A percentile compares a stretch with the other conserved stretches of the same genome.
These are phyloP conservation scores for Clinocottus analis DNA, from an alignment of 2,113 vertebrate genomes.

Conservation along the genomic window DNA sequence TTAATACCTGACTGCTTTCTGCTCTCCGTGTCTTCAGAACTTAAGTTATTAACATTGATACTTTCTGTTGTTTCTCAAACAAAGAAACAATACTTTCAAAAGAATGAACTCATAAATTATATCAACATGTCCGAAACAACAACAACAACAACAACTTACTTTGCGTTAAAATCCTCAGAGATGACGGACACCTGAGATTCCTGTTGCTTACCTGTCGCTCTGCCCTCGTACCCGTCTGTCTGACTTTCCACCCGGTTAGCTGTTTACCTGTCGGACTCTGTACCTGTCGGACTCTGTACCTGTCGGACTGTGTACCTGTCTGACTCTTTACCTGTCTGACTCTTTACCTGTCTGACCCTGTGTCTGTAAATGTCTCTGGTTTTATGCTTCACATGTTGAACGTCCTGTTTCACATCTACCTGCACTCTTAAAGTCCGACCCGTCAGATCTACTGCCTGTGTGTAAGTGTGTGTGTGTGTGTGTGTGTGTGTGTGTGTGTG, in stretches of 20 bases:
- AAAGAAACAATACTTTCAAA: not conserved
- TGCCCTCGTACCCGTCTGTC: not conserved
- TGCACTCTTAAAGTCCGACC: slow-evolving; percentile 6
- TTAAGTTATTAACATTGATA: not conserved
- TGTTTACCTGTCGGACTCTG: not conserved
- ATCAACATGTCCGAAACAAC: not conserved
- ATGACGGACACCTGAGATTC: not conserved
- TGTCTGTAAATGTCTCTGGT: not conserved
- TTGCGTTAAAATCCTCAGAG: not conserved
- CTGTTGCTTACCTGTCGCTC: not conserved
- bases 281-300: not conserved
- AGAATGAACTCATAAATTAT: not conserved
- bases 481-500: not conserved
- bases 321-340: not conserved
- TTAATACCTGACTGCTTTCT: no score
- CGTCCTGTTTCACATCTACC: not conserved
- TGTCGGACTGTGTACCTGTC: not conserved
- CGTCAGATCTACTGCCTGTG: not conserved
- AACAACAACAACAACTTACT: not conserved
- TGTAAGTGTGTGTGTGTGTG: not conserved
- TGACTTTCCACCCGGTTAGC: not conserved
- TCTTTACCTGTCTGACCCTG: not conserved
- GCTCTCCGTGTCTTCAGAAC: no score
- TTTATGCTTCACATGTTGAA: not conserved
- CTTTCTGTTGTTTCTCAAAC: not conserved